A percentile compares a stretch with the other conserved stretches of the same genome.
These are phyloP conservation scores for Enteromius thamalakanensis DNA, from an alignment of 2,797 vertebrate genomes.

Conservation along the genomic window DNA sequence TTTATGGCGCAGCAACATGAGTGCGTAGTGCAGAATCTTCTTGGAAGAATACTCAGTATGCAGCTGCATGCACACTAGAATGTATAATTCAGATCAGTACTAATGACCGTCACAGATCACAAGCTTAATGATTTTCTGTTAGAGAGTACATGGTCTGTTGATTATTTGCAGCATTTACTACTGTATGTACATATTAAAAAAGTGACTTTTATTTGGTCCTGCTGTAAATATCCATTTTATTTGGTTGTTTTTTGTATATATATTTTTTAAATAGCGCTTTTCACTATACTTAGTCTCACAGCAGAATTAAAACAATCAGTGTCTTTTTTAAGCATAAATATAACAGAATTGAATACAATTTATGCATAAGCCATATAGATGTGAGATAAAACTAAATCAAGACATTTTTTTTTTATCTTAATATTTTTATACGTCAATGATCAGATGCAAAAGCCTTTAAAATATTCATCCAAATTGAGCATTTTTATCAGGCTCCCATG, in stretches of 20 bases:
- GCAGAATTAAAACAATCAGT: background rate
- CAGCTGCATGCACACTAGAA: background rate
- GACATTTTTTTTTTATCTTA: background rate
- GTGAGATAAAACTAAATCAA: background rate
- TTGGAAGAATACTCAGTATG: conserved; percentile 5
- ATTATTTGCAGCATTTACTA: background rate
- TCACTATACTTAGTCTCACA: background rate
- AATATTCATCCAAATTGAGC: background rate
- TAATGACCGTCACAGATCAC: conserved; percentile 31
- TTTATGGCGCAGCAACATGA: conserved; percentile 32
- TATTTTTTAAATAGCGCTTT: background rate
- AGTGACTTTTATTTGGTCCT: background rate
- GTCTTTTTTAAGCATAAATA: background rate
- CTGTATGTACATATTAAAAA: background rate
- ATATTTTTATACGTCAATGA: background rate
- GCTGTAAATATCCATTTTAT: background rate
- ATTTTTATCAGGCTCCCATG: background rate
- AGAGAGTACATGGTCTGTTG: background rate
- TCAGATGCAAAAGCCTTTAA: background rate
- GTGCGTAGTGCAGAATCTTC: background rate
- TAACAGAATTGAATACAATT: background rate
- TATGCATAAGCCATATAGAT: background rate
- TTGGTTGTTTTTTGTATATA: background rate
- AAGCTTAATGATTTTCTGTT: conserved; percentile 10
- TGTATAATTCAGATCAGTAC: conserved; percentile 5